Evolutionary conservation across 2,113 vertebrate species (phyloP).

Genomic region (Pteropus alecto): DNA sequence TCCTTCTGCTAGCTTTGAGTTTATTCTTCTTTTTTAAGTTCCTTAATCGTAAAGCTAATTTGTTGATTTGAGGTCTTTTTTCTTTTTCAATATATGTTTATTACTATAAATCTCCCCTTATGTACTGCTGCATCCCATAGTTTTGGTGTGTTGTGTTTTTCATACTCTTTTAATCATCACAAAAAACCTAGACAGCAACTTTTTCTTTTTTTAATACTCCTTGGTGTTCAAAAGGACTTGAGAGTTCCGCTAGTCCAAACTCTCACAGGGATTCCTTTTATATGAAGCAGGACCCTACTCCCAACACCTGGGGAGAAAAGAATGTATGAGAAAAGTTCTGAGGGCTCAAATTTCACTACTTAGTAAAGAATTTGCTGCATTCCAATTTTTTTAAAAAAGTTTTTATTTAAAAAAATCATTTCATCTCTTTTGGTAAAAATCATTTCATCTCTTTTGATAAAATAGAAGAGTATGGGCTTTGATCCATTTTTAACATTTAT

Average conservation of each 20-base stretch:
- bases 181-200: background rate
- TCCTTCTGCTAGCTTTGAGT: background rate
- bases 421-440: background rate
- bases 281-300: background rate
- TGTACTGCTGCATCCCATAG: background rate
- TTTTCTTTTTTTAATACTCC: background rate
- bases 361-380: background rate
- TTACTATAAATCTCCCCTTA: background rate
- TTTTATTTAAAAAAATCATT: background rate
- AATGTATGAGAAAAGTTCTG: background rate
- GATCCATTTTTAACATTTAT: background rate
- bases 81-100: background rate
- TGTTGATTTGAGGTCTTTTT: background rate
- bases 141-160: background rate
- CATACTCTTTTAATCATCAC: background rate
- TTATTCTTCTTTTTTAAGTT: conserved; percentile 21
- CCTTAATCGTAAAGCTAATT: background rate
- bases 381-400: background rate
- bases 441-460: background rate
- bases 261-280: background rate
- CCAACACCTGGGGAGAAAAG: background rate
- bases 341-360: background rate
- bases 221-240: background rate
- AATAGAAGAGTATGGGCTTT: background rate
- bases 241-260: background rate